These are phyloP conservation scores for Cylindroiulus punctatus DNA, from an alignment of 2,888 invertebrate species.

Conservation along the genomic window DNA sequence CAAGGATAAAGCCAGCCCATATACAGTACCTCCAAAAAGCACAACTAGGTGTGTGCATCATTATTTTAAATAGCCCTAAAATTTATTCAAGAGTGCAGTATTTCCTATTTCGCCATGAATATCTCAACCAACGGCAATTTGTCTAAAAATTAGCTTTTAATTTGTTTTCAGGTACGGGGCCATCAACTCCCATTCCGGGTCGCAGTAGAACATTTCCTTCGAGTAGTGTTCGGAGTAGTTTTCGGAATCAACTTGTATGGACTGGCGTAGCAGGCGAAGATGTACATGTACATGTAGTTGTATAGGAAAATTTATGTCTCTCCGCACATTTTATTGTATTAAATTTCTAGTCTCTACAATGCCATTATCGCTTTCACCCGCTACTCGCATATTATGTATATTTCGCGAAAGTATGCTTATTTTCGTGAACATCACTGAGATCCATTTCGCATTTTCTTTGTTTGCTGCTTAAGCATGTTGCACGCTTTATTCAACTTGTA, in stretches of 20 bases:
- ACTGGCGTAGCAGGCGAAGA: neutral
- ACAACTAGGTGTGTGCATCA: too few relatives aligned
- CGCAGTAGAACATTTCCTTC: neutral
- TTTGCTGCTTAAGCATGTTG: neutral
- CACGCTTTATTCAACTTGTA: neutral
- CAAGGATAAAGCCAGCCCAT: too few relatives aligned
- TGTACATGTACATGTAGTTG: neutral
- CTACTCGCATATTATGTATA: neutral
- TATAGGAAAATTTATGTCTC: neutral
- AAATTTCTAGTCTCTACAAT: constrained; percentile 10
- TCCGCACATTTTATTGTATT: neutral
- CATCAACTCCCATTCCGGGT: neutral
- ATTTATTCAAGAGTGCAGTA: too few relatives aligned
- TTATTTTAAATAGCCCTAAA: too few relatives aligned
- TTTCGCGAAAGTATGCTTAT: neutral
- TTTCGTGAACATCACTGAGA: neutral
- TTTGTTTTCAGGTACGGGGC: neutral
- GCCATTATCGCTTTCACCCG: neutral
- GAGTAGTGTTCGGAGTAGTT: neutral
- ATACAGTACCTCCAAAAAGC: too few relatives aligned
- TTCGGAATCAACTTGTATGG: neutral
- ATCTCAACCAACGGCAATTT: too few relatives aligned
- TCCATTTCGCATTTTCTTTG: neutral
- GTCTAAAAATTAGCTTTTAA: neutral
- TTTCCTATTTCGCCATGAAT: too few relatives aligned